Base-by-base conservation (phyloP, 1,140 invertebrate genomes). In the Drosophila neocordata region DNA sequence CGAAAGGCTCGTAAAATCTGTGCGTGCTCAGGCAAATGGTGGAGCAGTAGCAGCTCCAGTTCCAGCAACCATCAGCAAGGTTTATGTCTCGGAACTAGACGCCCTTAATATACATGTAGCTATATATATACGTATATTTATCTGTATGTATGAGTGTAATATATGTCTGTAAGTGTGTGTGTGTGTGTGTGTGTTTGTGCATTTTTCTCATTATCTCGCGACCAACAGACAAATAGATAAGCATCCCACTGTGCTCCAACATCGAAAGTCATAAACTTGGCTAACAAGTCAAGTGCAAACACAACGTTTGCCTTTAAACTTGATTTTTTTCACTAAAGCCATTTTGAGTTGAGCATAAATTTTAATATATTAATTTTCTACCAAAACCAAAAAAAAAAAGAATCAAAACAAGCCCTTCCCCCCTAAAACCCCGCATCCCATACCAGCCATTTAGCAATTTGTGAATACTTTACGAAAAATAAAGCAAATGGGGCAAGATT, bases 21-120 rank as follows among this genome's bases (percentile, higher is more conserved):
- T 60, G 61, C 77, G 53, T 56, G 53, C 53, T 13, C 57, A 38
- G 66, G 38, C 52, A 62, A 63, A 65, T 70, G 63, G 60, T 37
- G 63, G 52, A 22, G 65, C 48, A 68, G 34, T n/a, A n/a, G n/a
- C n/a, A n/a, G n/a, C n/a, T n/a, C n/a, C 57, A 58, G 22, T n/a
- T 56, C 22, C 12, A 20, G 11, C 20, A 20, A 51, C 24, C 65
- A 61, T 24, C 65, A 65, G 64, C 48, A 71, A 85, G 63, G 69
- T 85, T 85, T 85, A 85, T 87, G 83, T 69, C 64, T 67, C 82
- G 74, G 81, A 87, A 82, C 81, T 84, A 84, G 82, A 82, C 78
- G 65, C 74, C 78, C 37, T 38, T 38, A n/a, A 38, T 31, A 31
- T 31, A 31, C 27, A 31, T 31, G 27, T 31, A 31, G 27, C 4